Conservation (phyloP, 2,113 vertebrate species). For the Gopherus evgoodei region DNA sequence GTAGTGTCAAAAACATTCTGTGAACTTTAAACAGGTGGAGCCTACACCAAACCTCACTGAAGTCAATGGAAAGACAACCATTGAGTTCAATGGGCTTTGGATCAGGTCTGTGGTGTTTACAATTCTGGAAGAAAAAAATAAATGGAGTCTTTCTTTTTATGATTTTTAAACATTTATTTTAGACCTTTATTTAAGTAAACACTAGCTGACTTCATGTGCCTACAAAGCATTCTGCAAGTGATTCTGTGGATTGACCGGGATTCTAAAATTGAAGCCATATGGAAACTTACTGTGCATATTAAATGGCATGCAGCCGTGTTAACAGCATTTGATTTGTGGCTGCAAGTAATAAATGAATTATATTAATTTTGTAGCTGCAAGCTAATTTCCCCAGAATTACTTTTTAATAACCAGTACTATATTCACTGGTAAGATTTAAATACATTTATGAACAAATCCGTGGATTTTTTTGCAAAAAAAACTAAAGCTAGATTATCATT, state of each 20-base stretch:
- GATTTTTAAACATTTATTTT: slow-evolving; percentile 24
- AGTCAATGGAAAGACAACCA: not conserved
- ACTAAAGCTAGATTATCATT: slow-evolving; percentile 66
- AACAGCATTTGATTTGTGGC: slow-evolving; percentile 84
- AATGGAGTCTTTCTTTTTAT: not conserved
- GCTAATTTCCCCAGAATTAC: slow-evolving; percentile 84
- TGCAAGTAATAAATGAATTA: slow-evolving; percentile 87
- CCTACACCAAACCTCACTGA: not conserved
- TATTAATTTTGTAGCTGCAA: slow-evolving; percentile 86
- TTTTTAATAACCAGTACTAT: slow-evolving; percentile 85
- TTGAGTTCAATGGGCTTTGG: not conserved
- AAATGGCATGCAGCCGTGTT: slow-evolving; percentile 80
- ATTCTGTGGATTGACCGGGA: slow-evolving; percentile 77
- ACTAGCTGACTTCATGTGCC: slow-evolving; percentile 12
- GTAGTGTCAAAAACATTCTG: not conserved
- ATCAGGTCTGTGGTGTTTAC: not conserved
- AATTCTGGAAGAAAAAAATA: not conserved
- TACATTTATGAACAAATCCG: slow-evolving; percentile 78
- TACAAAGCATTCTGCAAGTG: slow-evolving; percentile 48
- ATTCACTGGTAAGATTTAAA: slow-evolving; percentile 82
- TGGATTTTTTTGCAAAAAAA: slow-evolving; percentile 38
- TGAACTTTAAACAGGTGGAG: not conserved
- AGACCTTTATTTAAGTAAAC: slow-evolving; percentile 27
- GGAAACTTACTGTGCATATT: slow-evolving; percentile 81
- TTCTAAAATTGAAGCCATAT: slow-evolving; percentile 79